Evolutionary conservation across 2,113 vertebrate species (phyloP), one percentile per base, ranked within the genome.

Genomic region (Dipodomys stephensi): DNA sequence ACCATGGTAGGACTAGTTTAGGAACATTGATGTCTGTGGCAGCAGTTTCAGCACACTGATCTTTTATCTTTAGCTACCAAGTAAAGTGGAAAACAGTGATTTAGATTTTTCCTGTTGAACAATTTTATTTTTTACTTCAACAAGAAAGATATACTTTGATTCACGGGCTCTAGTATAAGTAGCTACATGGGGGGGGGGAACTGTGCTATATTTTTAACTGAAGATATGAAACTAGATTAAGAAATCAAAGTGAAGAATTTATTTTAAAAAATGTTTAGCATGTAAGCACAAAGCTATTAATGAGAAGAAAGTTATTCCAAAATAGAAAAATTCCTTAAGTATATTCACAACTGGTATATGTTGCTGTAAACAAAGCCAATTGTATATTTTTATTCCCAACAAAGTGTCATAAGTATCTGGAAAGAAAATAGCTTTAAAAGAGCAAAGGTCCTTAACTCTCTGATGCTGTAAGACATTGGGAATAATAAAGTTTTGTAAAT

Each of bases 261-360:
- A 39, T 39, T 92, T 13, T 64, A 92, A 94, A 90, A 44, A 79
- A 93, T 73, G 65, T 30, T 44, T 91, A 88, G 12, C 12, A 76
- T 87, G 88, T 92, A 32, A 94, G 64, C 64, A 92, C 28, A 93
- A 90, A 94, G 25, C 39, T 88, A 12, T 80, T 92, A 57, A 69
- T 77, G 32, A 86, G 91, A 95, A 90, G 62, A 84, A 19, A 87
- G 5, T 80, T 76, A 78, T 94, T 93, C 39, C 39, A 80, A 84
- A 73, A 60, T 85, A 94, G 82, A 95, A 92, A 49, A 79, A 83
- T 87, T 88, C 80, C 88, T 64, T 85, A 91, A 95, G 32, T 87
- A 89, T 96, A 96, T 97, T 97, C 97, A 97, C 97, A 97, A 97
- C 96, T 97, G 97, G 97, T 97, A 97, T 97, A 97, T 97, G 96